These are phyloP conservation scores for Spheniscus mendiculus DNA, from an alignment of 2,113 vertebrate species.

Conservation along the genomic window DNA sequence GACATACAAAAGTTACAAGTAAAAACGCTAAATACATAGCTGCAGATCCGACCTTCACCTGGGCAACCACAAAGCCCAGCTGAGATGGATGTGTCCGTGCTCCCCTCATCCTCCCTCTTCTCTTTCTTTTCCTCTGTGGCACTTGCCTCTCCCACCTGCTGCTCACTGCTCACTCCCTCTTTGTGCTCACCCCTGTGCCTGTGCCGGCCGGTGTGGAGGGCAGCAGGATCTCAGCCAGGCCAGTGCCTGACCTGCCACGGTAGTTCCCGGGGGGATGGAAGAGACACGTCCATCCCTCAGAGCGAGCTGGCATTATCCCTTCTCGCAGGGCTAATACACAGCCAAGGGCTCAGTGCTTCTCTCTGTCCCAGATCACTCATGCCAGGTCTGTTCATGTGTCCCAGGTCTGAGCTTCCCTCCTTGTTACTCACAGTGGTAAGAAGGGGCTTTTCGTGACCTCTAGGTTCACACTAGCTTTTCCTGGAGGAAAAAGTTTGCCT, in stretches of 20 bases:
- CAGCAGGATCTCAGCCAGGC: not conserved
- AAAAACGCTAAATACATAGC: not conserved
- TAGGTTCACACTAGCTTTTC: not conserved
- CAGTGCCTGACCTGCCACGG: not conserved
- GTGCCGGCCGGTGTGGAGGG: fast-evolving
- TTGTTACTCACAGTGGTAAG: not conserved
- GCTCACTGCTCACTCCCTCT: not conserved
- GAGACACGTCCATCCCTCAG: not conserved
- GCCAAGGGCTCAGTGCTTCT: not conserved
- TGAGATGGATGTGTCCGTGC: not conserved
- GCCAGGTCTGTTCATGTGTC: not conserved
- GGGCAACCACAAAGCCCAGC: not conserved
- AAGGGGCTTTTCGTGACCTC: not conserved
- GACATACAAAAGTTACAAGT: not conserved
- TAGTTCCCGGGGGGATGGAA: fast-evolving
- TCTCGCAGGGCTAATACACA: not conserved
- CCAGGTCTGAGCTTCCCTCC: not conserved
- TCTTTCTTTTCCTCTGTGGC: not conserved
- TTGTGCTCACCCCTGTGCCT: not conserved
- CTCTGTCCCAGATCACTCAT: not conserved
- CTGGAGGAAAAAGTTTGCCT: not conserved
- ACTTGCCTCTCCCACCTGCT: not conserved
- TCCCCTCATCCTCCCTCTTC: not conserved
- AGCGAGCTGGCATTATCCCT: not conserved
- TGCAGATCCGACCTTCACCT: not conserved